These are phyloP conservation scores for Danio kyathit DNA, from an alignment of 2,797 vertebrate species.

Conservation along the genomic window DNA sequence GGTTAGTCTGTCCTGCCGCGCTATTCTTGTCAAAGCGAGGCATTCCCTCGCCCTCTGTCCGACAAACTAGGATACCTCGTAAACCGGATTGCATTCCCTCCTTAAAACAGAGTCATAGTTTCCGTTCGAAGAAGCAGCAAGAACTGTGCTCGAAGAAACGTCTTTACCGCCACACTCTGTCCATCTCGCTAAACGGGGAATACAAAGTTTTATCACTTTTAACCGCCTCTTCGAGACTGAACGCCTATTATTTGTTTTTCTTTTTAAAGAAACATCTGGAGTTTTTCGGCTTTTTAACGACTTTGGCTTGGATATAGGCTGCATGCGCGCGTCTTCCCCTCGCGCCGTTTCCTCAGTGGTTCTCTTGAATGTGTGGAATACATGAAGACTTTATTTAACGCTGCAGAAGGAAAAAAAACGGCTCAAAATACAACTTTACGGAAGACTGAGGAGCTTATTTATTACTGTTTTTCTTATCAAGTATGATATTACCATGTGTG, in stretches of 20 bases:
- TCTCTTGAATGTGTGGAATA: slow-evolving; percentile 36
- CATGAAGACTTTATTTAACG: slow-evolving; percentile 10
- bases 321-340: slow-evolving; percentile 3
- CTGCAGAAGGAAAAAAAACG: slow-evolving; percentile 1
- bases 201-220: slow-evolving; percentile 30
- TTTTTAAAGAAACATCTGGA: neutral
- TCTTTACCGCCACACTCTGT: neutral
- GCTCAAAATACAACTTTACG: neutral
- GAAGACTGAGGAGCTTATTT: slow-evolving; percentile 22
- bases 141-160: slow-evolving; percentile 50
- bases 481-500: slow-evolving; percentile 60
- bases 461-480: slow-evolving; percentile 48
- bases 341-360: slow-evolving; percentile 9
- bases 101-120: slow-evolving; percentile 41
- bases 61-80: slow-evolving; percentile 56
- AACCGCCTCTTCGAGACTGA: neutral
- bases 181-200: slow-evolving; percentile 7
- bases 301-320: slow-evolving; percentile 35
- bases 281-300: neutral
- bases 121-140: slow-evolving; percentile 34
- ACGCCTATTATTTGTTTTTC: neutral
- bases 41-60: slow-evolving; percentile 46
- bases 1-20: slow-evolving; percentile 62
- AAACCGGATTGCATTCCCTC: slow-evolving; percentile 55
- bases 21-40: slow-evolving; percentile 64